Percentiles rank a stretch among this genome's conserved stretches.
phyloP scores from a whole-genome alignment of 2,113 vertebrate species.

The Theristicus caerulescens region DNA sequence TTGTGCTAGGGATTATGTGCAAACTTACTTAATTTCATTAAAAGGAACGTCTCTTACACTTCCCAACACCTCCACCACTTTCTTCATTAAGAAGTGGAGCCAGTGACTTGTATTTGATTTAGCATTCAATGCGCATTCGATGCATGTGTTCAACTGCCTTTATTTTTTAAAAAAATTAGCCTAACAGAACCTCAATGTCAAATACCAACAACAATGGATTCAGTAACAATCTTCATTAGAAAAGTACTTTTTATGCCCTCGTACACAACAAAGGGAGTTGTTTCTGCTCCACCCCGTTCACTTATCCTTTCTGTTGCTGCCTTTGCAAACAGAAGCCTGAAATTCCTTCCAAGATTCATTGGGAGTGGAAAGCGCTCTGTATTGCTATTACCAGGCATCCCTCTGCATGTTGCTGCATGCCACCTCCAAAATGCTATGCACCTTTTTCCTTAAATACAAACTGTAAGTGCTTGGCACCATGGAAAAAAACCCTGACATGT shows the following conservation, averaged over 20 bases:
- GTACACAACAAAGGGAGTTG: background rate
- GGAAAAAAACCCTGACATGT: background rate
- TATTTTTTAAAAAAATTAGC: background rate
- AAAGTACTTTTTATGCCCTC: background rate
- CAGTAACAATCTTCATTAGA: background rate
- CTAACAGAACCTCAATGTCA: background rate
- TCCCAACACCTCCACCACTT: background rate
- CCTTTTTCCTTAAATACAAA: background rate
- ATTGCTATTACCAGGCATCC: background rate
- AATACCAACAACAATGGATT: background rate
- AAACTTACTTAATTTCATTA: background rate
- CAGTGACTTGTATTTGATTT: background rate
- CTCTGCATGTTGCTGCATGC: background rate
- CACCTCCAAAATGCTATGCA: background rate
- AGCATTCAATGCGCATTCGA: background rate
- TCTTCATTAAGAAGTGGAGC: background rate
- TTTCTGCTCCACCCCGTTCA: background rate
- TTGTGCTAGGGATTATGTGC: background rate
- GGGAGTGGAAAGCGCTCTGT: background rate
- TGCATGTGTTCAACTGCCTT: background rate
- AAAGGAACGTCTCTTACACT: background rate
- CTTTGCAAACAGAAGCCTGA: background rate
- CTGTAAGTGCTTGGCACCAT: background rate
- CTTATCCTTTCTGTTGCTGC: background rate
- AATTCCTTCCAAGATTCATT: background rate